phyloP scores from a whole-genome alignment of 2,797 vertebrate genomes.

The Pampus argenteus region DNA sequence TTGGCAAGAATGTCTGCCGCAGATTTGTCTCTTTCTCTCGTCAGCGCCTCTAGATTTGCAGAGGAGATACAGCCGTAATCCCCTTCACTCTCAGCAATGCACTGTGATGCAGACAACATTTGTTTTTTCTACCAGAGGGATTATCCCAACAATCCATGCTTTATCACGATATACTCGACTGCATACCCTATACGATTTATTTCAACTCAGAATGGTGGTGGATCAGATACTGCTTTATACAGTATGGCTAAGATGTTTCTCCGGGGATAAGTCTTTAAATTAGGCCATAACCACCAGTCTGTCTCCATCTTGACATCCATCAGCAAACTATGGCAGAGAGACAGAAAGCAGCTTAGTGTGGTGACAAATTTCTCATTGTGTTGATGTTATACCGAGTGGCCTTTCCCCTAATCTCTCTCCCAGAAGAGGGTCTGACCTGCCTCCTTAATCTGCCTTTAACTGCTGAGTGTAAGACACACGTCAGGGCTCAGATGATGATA shows the following conservation, averaged over 20 bases:
- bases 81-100: conserved; percentile 46
- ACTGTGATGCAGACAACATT: conserved; percentile 17
- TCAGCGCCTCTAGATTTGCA: conserved; percentile 63
- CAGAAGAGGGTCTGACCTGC: conserved; percentile 41
- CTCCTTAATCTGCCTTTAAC: conserved; percentile 47
- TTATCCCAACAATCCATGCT: conserved; percentile 48
- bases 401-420: conserved; percentile 47
- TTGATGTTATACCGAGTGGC: conserved; percentile 49
- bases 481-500: neutral
- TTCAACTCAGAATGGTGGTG: conserved; percentile 27
- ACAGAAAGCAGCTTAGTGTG: conserved; percentile 22
- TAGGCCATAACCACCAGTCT: conserved; percentile 32
- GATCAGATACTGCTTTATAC: conserved; percentile 20
- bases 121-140: conserved; percentile 47
- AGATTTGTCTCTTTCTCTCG: conserved; percentile 64
- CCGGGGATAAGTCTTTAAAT: conserved; percentile 30
- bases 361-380: conserved; percentile 59
- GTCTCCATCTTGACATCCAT: conserved; percentile 38
- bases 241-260: conserved; percentile 26
- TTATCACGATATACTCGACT: conserved; percentile 31
- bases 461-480: conserved; percentile 29
- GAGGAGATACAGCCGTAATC: conserved; percentile 62
- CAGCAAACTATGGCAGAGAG: conserved; percentile 40
- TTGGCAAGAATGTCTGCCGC: conserved; percentile 43
- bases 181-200: conserved; percentile 32